A percentile compares a stretch with the other conserved stretches of the same genome.
These are phyloP conservation scores for Megathymus violae DNA, from an alignment of 1,140 invertebrate species.

Conservation along the genomic window DNA sequence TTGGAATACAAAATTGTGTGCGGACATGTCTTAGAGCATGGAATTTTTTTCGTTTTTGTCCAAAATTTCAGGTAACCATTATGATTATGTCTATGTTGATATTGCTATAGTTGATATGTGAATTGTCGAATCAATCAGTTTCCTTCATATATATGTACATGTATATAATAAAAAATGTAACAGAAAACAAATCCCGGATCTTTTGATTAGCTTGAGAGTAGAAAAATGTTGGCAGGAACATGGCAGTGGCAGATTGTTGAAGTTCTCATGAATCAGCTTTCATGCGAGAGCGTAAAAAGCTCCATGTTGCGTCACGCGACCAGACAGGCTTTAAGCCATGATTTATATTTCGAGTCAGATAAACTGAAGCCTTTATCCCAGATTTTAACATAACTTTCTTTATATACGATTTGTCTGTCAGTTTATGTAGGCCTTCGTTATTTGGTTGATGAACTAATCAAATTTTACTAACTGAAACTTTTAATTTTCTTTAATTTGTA, in stretches of 20 bases:
- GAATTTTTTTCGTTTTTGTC: too few species aligned
- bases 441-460: background rate
- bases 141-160: too few species aligned
- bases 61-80: too few species aligned
- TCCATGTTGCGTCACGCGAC: background rate
- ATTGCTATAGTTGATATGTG: too few species aligned
- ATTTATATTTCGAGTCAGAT: constrained; percentile 1
- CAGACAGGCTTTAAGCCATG: constrained; percentile 1
- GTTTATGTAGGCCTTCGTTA: background rate
- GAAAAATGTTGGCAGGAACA: background rate
- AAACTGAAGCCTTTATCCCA: constrained; percentile 9
- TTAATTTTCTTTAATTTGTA: too few species aligned
- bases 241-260: constrained; percentile 5
- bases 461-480: too few species aligned
- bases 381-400: background rate
- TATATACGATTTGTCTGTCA: background rate
- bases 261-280: constrained; percentile 9
- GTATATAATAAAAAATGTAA: too few species aligned
- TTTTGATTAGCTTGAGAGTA: background rate
- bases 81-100: too few species aligned
- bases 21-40: too few species aligned
- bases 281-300: constrained; percentile 2
- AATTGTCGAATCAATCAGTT: too few species aligned
- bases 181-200: background rate
- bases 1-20: too few species aligned